Evolutionary conservation across 1,140 invertebrate genomes (phyloP), one percentile per base, ranked within the genome.

Genomic region (Scaptomyza graminum): DNA sequence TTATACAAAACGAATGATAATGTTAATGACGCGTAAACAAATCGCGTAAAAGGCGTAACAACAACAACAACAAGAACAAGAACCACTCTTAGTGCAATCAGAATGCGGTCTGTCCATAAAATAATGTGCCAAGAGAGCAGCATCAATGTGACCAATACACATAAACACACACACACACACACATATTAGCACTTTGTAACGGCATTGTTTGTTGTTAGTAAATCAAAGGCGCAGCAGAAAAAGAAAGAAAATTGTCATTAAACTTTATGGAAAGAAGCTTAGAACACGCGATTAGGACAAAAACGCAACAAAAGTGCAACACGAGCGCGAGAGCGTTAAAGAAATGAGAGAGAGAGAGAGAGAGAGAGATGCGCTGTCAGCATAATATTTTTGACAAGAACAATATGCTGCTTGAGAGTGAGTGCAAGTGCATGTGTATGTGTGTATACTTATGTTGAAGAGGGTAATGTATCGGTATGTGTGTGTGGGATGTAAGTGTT

Each of bases 21-120:
- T 52, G 25, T 22, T 55, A n/a, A 25, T 41, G 46, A 44, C 15
- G 64, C 34, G 64, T 60, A 67, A 59, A 66, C 54, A 66, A 71
- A 71, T 54, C 22, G 13, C 65, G 50, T 18, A 41, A 49, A 18
- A 37, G 6, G 9, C 43, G 50, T 61, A 61, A 31, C 12, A 71
- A 44, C 18, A 65, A 46, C 15, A 57, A 46, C 16, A 37, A 18
- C 16, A 60, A 22, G 16, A 50, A 22, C 11, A 47, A 60, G 46
- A 50, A 28, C 12, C 34, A 12, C 52, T 12, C 9, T 4, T 34
- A 28, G n/a, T 22, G 34, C 61, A 54, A 49, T 55, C 63, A 52
- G 51, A 67, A 67, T 67, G 69, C 47, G 55, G 63, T 72, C 55
- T 72, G 43, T 7, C 69, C 63, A 72, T 72, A 72, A 60, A 55